Conservation (phyloP, 2,888 invertebrate species). For the Sylvicola cinctus region DNA sequence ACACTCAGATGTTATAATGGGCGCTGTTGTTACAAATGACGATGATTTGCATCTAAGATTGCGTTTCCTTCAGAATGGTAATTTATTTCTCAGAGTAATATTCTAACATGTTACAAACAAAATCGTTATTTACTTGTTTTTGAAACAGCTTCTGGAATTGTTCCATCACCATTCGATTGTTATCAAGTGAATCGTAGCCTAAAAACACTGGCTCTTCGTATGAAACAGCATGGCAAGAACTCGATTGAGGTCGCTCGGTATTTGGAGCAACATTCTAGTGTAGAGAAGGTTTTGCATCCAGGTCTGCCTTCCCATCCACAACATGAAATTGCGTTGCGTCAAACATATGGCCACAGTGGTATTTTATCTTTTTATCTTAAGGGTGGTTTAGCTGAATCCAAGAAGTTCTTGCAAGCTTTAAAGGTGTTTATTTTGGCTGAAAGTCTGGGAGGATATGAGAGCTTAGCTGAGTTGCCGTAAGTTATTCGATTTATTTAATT, state of each 20-base stretch:
- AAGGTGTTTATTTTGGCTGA: constrained; percentile 77
- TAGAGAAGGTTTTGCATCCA: constrained; percentile 68
- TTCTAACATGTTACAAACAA: neutral
- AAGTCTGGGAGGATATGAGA: constrained; percentile 89
- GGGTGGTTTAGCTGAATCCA: constrained; percentile 51
- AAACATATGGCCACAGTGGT: constrained; percentile 76
- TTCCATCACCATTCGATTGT: constrained; percentile 95
- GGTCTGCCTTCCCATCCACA: constrained; percentile 76
- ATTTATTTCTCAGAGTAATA: constrained; percentile 7
- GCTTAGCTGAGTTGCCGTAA: constrained; percentile 85
- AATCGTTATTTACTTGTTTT: neutral
- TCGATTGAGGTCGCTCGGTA: constrained; percentile 58
- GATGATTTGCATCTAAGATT: constrained; percentile 49
- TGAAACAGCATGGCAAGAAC: constrained; percentile 73
- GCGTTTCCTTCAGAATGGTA: constrained; percentile 75
- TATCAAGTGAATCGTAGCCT: constrained; percentile 80
- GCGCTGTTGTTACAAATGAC: constrained; percentile 56
- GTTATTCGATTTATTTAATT: constrained; percentile 18
- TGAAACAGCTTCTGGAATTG: constrained; percentile 38
- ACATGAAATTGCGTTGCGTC: constrained; percentile 53
- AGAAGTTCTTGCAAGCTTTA: constrained; percentile 49
- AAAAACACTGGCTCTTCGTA: constrained; percentile 80
- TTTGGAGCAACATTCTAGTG: constrained; percentile 57
- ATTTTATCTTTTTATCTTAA: constrained; percentile 77
- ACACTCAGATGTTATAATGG: constrained; percentile 95